A percentile compares a stretch with the other conserved stretches of the same genome.
phyloP scores from a whole-genome alignment of 2,888 invertebrate genomes.

The Lycia hirtaria region DNA sequence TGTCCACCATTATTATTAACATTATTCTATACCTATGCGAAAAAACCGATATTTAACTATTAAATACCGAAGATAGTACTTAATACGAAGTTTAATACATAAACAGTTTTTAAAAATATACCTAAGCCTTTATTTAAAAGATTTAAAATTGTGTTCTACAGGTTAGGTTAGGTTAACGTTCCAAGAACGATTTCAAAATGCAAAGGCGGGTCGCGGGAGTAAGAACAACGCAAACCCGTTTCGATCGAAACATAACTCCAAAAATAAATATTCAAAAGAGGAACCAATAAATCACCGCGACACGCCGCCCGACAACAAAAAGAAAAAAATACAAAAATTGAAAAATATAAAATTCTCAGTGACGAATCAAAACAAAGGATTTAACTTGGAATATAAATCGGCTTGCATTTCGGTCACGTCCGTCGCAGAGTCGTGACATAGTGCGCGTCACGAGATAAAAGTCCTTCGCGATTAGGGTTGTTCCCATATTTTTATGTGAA shows the following conservation, averaged over 20 bases:
- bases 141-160: too few species aligned
- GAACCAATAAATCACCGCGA: slow-evolving; percentile 31
- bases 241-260: slow-evolving; percentile 23
- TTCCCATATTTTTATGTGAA: slow-evolving; percentile 10
- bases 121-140: too few species aligned
- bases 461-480: slow-evolving; percentile 47
- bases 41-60: too few species aligned
- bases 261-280: slow-evolving; percentile 31
- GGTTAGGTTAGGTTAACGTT: too few species aligned
- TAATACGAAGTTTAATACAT: too few species aligned
- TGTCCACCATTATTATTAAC: too few species aligned
- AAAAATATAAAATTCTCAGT: slow-evolving; percentile 44
- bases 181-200: slow-evolving; percentile 5
- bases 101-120: too few species aligned
- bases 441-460: slow-evolving; percentile 82
- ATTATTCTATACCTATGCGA: too few species aligned
- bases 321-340: slow-evolving; percentile 23
- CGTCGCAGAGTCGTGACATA: slow-evolving; percentile 74
- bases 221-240: slow-evolving; percentile 23
- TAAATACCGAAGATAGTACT: too few species aligned
- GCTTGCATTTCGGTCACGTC: slow-evolving; percentile 80
- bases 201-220: slow-evolving; percentile 1
- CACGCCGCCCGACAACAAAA: slow-evolving; percentile 25
- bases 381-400: slow-evolving; percentile 66
- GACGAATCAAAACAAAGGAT: slow-evolving; percentile 61